Evolutionary conservation across 2,113 vertebrate species (phyloP), one percentile per base, ranked within the genome.

Genomic region (Tupaia tana): DNA sequence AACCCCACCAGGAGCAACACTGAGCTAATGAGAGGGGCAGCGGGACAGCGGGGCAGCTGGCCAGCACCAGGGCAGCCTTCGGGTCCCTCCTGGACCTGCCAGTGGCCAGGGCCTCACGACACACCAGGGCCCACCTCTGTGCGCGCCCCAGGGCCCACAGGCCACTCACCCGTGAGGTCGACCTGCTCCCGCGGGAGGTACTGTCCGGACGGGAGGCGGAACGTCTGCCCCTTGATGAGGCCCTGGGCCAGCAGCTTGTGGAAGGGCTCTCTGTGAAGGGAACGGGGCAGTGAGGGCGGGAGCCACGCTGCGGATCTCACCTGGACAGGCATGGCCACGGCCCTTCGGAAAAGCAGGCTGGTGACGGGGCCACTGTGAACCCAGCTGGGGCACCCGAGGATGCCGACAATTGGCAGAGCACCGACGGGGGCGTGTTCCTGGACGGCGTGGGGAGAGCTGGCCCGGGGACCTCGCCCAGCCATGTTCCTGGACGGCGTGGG

Each of bases 211-310:
- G 98, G 87, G 20, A 99, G 97, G 90, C 98, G 99, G 97, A 99
- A 99, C 0, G 99, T 99, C 97, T 98, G 99, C 96, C 99, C 99
- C 98, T 99, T 99, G 98, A 99, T 99, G 79, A 99, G 98, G 90
- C 99, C 99, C 97, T 99, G 99, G 29, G 99, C 99, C 95, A 99
- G 98, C 90, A 99, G 99, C 95, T 99, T 99, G 91, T 95, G 90
- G 96, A 99, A 99, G 85, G 99, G 99, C 93, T 99, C 99, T 98
- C 99, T 99, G 93, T 43, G 43, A 43, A 43, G 43, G 43, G 43
- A 43, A 5, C 43, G 43, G 43, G 43, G 43, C 43, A 43, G 43
- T 43, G 43, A 43, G 43, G 43, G 43, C 43, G 43, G 43, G 43
- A 43, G 43, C 43, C 43, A 43, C 43, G 43, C 5, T 43, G 43